Evolutionary conservation across 2,888 invertebrate species (phyloP).

Genomic region (Linyphia triangularis): DNA sequence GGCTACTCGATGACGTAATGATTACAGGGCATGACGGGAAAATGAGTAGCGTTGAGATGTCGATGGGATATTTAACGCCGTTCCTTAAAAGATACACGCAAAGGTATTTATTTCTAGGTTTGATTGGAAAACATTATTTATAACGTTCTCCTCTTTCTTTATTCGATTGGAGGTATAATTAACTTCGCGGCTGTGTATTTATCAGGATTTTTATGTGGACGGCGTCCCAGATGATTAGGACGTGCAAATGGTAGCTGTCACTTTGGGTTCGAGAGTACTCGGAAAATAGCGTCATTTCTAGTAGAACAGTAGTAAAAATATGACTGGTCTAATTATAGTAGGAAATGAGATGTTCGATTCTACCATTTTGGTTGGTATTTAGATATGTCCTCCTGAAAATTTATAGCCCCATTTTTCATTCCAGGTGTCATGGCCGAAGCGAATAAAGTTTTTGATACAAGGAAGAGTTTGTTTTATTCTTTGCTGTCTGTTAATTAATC

Average conservation of each 20-base stretch:
- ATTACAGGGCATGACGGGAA: slow-evolving; percentile 57
- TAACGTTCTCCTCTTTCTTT: not conserved
- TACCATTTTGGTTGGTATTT: not conserved
- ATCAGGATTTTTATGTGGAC: slow-evolving; percentile 43
- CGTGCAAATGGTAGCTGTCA: slow-evolving; percentile 16
- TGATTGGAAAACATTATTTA: slow-evolving; percentile 56
- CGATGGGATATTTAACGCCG: slow-evolving; percentile 46
- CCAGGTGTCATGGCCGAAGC: not conserved
- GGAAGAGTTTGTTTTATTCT: too few relatives aligned
- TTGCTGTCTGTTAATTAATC: not conserved
- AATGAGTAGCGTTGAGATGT: slow-evolving; percentile 62
- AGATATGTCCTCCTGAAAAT: not conserved
- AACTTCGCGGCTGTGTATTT: slow-evolving; percentile 25
- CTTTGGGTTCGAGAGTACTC: not conserved
- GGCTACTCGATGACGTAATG: slow-evolving; percentile 65
- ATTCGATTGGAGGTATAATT: slow-evolving; percentile 32
- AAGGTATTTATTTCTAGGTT: slow-evolving; percentile 39
- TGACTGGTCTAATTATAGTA: slow-evolving; percentile 16
- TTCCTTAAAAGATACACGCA: slow-evolving; percentile 41
- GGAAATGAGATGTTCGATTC: not conserved
- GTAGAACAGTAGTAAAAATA: slow-evolving; percentile 11
- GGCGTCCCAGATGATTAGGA: slow-evolving; percentile 19
- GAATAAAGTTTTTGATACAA: too few relatives aligned
- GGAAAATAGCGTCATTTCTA: not conserved
- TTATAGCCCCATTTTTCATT: not conserved